Evolutionary conservation across 2,888 invertebrate genomes (phyloP), one percentile per base, ranked within the genome.

Genomic region (Eupithecia dodoneata): DNA sequence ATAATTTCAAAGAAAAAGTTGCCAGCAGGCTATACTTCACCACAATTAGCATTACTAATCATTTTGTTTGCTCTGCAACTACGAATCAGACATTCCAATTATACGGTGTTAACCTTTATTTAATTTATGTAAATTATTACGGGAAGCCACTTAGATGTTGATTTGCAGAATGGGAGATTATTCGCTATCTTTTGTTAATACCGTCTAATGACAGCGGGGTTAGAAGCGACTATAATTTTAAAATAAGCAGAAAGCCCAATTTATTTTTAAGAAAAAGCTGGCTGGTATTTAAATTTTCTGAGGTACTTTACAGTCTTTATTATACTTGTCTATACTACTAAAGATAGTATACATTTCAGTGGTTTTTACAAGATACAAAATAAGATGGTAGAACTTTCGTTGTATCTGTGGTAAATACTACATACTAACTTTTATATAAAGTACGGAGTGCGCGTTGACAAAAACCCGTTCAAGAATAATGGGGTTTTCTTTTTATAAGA

Each of bases 111-210:
- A 88, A 89, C 87, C 86, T 89, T 88, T 86, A 85, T 85, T 82
- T 91, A 91, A 93, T 91, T 89, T 90, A 93, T 92, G 92, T 84
- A 91, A 90, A 93, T 92, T 89, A 89, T 88, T 84, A 83, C 82
- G 77, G 85, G 83, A 84, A 85, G 78, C 80, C 79, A 82, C 82
- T 84, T 81, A 85, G 76, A 81, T 83, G 79, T 84, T 85, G 85
- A 83, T 82, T 84, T 84, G 85, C 82, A 75, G 84, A 85, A 83
- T 77, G 81, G 83, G 83, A 79, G 79, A 79, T 76, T 79, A 81
- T 87, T 87, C 79, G 81, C 82, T 84, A 84, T 85, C 83, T 83
- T 74, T 69, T 80, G 75, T 80, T 77, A 81, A 80, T 72, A 71
- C 78, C 75, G 78, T 79, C 55, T 80, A 81, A 81, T 79, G 74